These are phyloP conservation scores for Noctua pronuba DNA, from an alignment of 2,888 invertebrate species.

Conservation along the genomic window DNA sequence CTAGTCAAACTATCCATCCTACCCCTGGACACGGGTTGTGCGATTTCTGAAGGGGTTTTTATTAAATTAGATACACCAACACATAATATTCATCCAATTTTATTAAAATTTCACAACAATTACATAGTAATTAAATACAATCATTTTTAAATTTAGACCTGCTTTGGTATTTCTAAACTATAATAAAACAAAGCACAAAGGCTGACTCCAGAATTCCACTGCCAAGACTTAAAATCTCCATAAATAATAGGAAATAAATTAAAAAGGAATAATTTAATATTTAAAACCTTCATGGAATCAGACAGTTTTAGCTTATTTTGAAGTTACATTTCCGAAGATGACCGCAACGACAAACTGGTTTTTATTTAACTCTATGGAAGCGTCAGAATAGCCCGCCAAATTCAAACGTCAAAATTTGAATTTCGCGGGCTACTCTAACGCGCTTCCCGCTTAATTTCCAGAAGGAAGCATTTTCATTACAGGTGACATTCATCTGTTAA, in stretches of 20 bases:
- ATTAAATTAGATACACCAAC: background rate
- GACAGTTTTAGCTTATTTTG: background rate
- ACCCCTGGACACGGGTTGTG: background rate
- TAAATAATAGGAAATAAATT: background rate
- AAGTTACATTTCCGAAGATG: background rate
- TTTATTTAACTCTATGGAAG: background rate
- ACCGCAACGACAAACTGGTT: background rate
- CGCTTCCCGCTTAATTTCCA: background rate
- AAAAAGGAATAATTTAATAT: conserved; percentile 1
- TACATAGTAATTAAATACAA: conserved; percentile 47
- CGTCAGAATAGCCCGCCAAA: background rate
- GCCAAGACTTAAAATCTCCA: background rate
- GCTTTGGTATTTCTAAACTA: conserved; percentile 53
- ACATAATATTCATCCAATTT: conserved; percentile 48
- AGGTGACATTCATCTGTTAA: background rate
- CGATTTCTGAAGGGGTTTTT: rapidly evolving
- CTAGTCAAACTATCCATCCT: background rate
- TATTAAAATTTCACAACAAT: conserved; percentile 60
- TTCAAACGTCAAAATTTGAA: background rate
- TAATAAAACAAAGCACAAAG: conserved; percentile 14
- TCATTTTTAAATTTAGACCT: conserved; percentile 45
- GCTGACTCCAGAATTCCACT: background rate
- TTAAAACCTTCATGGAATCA: background rate
- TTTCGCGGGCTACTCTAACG: background rate
- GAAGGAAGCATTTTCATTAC: background rate